Evolutionary conservation across 2,888 invertebrate genomes (phyloP), one percentile per base, ranked within the genome.

Genomic region (Brachypalpus laphriformis): DNA sequence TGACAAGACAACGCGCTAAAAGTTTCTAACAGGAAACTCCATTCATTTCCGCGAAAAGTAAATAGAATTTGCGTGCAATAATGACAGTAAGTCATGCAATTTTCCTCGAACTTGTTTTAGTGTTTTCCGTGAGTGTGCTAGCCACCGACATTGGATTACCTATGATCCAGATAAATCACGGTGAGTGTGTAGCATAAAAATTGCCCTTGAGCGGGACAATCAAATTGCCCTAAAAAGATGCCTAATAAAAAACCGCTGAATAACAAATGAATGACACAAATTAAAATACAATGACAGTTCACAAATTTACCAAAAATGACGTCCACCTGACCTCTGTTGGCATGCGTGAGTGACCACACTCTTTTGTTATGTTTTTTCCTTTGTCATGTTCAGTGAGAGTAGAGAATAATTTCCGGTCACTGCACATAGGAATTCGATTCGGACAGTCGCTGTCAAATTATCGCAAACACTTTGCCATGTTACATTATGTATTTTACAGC

Each of bases 101-200:
- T 61, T 56, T 66, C 20, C 54, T 80, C 31, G 25, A 66, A 61
- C 8, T 76, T 18, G 11, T 76, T 51, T 37, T 85, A 0, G 9
- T 81, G 37, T 8, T 47, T 28, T 45, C 16, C 18, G 71, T 25
- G 5, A 54, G 14, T 71, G 75, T 71, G 40, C 34, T 81, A 8
- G 66, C 75, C 63, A 83, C 83, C 22, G 88, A 89, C 86, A 86
- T 88, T 87, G 90, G 89, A 61, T 87, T 91, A 88, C 89, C 91
- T 76, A 88, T 91, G 86, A 90, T 91, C 88, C 91, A 91, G 89
- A 90, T 91, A 87, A 91, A 90, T 89, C 90, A 90, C 88, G 91
- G 91, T 91, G 88, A 89, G 91, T 89, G 88, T 42, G 37, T 25
- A 37, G 11, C 31, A n/a, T 16, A 37, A 61, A 57, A 34, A 25